A percentile compares a stretch with the other conserved stretches of the same genome.
phyloP scores from a whole-genome alignment of 2,797 vertebrate genomes.

The Sternarchorhynchus goeldii region DNA sequence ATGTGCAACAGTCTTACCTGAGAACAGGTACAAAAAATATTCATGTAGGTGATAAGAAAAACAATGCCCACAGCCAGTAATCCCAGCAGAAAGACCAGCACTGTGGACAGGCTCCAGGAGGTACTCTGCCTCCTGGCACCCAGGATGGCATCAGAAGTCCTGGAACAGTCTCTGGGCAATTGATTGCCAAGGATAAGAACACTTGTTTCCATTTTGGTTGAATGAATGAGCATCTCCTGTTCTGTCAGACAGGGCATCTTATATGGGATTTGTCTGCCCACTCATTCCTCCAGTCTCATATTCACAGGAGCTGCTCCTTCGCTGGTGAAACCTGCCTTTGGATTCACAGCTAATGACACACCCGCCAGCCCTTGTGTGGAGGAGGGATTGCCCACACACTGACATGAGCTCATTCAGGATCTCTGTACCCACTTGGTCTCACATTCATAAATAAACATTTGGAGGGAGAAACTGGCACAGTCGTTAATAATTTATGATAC shows the following conservation, averaged over 20 bases:
- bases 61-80: constrained; percentile 18
- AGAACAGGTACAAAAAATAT: background rate
- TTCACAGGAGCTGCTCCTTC: constrained; percentile 26
- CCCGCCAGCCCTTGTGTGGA: background rate
- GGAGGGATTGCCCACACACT: constrained; percentile 33
- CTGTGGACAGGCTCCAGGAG: background rate
- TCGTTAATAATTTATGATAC: background rate
- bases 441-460: background rate
- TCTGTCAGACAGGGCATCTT: constrained; percentile 15
- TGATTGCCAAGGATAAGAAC: constrained; percentile 15
- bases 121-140: background rate
- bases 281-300: constrained; percentile 27
- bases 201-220: constrained; percentile 38
- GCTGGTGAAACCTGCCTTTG: constrained; percentile 39
- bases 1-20: constrained; percentile 18
- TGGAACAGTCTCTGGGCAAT: background rate
- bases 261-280: constrained; percentile 47
- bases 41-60: constrained; percentile 5
- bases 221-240: constrained; percentile 31
- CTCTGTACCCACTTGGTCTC: background rate
- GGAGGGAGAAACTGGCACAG: background rate
- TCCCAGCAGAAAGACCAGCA: background rate
- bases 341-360: background rate
- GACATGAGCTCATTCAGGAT: background rate
- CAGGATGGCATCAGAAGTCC: background rate